Evolutionary conservation across 2,888 invertebrate genomes (phyloP).

Genomic region (Spialia ferax): DNA sequence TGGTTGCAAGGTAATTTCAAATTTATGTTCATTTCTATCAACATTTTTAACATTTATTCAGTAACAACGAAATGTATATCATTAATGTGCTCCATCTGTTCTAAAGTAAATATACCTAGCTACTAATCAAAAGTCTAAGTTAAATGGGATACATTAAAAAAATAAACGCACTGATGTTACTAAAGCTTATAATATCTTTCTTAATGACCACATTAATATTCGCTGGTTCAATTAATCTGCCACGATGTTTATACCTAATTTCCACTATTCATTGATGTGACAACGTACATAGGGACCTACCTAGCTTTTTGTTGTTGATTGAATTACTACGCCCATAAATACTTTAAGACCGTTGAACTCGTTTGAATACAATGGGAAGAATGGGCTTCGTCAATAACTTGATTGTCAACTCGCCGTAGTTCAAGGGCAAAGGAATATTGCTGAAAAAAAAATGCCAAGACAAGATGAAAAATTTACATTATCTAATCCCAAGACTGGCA

Average conservation of each 20-base stretch:
- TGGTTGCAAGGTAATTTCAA: not conserved
- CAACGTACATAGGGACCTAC: constrained; percentile 26
- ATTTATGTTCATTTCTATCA: no score
- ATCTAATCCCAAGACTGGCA: not conserved
- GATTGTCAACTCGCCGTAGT: constrained; percentile 36
- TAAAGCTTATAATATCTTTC: not conserved
- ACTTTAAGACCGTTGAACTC: constrained; percentile 54
- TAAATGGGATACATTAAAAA: not conserved
- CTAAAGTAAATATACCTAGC: no score
- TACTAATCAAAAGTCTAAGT: no score
- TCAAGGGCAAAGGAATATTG: constrained; percentile 17
- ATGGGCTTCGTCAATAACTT: constrained; percentile 49
- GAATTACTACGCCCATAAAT: constrained; percentile 50
- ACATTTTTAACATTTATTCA: no score
- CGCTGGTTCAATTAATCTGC: constrained; percentile 29
- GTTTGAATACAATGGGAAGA: constrained; percentile 63
- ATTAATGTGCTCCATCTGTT: no score
- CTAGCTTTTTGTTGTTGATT: constrained; percentile 45
- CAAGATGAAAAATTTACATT: not conserved
- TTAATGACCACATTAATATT: constrained; percentile 17
- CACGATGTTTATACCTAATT: constrained; percentile 12
- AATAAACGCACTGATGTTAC: constrained; percentile 9
- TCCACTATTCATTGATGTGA: constrained; percentile 36
- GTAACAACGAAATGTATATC: no score
- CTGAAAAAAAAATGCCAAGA: not conserved